Percentiles rank a stretch among this genome's conserved stretches.
These are phyloP conservation scores for Psophia crepitans DNA, from an alignment of 2,113 vertebrate species.

Conservation along the genomic window DNA sequence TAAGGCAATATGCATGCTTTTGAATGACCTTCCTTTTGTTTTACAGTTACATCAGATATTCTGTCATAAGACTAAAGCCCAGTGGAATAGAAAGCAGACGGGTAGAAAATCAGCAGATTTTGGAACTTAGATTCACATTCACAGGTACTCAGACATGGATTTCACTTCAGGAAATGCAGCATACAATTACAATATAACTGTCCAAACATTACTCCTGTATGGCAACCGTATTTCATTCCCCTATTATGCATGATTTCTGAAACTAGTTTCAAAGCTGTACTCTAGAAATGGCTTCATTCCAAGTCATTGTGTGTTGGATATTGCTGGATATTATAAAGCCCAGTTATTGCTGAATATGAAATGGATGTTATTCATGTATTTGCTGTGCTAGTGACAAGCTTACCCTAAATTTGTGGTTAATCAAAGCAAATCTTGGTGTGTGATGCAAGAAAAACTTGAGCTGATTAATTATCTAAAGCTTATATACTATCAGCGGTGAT, in stretches of 20 bases:
- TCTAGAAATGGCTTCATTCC: slow-evolving; percentile 10
- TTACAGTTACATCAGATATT: slow-evolving; percentile 5
- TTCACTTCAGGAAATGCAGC: slow-evolving; percentile 18
- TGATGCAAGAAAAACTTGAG: background rate
- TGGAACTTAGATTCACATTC: background rate
- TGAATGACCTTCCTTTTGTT: slow-evolving; percentile 3
- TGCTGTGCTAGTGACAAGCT: background rate
- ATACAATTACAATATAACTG: background rate
- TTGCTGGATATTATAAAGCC: background rate
- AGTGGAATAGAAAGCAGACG: background rate
- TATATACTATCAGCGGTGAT: background rate
- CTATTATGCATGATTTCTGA: slow-evolving; percentile 8
- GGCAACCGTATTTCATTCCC: background rate
- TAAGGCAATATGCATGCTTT: background rate
- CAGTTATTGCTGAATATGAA: background rate
- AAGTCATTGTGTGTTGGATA: background rate
- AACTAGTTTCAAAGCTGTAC: background rate
- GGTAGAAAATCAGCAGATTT: background rate
- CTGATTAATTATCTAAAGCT: background rate
- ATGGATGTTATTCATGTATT: background rate
- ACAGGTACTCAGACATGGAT: background rate
- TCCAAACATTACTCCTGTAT: background rate
- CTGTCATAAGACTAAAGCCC: background rate
- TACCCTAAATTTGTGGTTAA: background rate
- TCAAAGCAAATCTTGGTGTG: background rate